Conservation (phyloP, 2,888 invertebrate species). For the Trichopoda pennipes region DNA sequence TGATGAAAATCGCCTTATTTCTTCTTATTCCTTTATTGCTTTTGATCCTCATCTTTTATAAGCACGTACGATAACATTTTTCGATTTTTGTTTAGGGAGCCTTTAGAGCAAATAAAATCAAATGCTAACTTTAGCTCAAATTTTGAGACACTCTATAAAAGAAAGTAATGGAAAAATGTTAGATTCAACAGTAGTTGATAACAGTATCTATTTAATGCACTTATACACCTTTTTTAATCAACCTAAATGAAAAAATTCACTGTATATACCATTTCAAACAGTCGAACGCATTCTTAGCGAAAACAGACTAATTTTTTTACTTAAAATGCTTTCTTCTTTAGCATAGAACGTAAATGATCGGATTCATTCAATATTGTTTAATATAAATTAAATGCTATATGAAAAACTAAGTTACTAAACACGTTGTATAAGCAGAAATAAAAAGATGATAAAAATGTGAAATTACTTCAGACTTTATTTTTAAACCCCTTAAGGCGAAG, state of each 20-base stretch:
- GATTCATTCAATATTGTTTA: no score
- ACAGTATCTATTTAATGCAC: neutral
- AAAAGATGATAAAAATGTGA: slow-evolving; percentile 41
- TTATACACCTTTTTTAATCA: neutral
- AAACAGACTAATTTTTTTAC: no score
- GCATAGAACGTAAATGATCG: no score
- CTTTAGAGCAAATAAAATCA: no score
- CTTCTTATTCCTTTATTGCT: no score
- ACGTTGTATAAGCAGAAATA: slow-evolving; percentile 28
- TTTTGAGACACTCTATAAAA: neutral
- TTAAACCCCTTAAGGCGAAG: neutral
- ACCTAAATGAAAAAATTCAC: slow-evolving; percentile 10
- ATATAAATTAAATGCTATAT: slow-evolving; percentile 38
- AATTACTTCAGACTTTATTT: neutral
- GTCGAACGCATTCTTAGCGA: no score
- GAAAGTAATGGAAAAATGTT: slow-evolving; percentile 16
- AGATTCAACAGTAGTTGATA: slow-evolving; percentile 13
- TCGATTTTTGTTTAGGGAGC: no score
- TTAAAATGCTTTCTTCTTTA: no score
- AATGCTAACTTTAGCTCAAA: no score
- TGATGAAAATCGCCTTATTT: no score
- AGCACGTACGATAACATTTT: no score
- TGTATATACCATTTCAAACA: neutral
- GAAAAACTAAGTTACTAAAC: slow-evolving; percentile 23
- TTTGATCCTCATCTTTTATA: no score